Percentiles rank a stretch among this genome's conserved stretches.
Evolutionary conservation across 2,797 vertebrate species (phyloP).

Genomic region (Girardinus metallicus): DNA sequence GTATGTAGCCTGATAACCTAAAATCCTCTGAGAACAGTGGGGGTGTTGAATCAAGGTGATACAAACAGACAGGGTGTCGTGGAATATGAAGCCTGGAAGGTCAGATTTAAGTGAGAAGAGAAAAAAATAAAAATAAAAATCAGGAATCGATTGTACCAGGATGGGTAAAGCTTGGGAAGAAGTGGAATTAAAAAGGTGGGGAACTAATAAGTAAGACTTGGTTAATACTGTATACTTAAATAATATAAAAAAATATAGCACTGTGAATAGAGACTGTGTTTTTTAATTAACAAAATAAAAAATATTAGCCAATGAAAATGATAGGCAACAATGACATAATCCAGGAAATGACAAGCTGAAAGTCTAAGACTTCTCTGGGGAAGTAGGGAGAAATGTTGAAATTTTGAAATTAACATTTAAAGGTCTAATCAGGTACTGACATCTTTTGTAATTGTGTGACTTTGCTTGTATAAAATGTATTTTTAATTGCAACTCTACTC

Average conservation of each 20-base stretch:
- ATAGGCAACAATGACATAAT: constrained; percentile 17
- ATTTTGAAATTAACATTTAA: not conserved
- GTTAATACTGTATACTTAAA: not conserved
- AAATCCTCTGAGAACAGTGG: constrained; percentile 59
- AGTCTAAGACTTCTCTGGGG: not conserved
- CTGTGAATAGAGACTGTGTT: too few species aligned
- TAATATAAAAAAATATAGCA: not conserved
- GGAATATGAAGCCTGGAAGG: constrained; percentile 74
- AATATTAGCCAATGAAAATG: constrained; percentile 6
- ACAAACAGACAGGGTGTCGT: constrained; percentile 79
- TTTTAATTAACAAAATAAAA: too few species aligned
- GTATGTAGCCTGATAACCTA: constrained; percentile 63
- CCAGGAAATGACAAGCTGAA: not conserved
- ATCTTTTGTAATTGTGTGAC: not conserved
- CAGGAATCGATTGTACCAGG: constrained; percentile 20
- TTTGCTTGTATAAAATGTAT: not conserved
- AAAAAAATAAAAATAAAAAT: not conserved
- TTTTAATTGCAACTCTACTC: not conserved
- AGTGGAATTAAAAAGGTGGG: constrained; percentile 24
- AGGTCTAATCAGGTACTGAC: not conserved
- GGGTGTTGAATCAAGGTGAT: constrained; percentile 74
- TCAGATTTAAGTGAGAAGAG: constrained; percentile 65
- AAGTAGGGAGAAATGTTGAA: not conserved
- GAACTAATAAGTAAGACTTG: constrained; percentile 22
- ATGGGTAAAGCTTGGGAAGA: constrained; percentile 34